Evolutionary conservation across 2,888 invertebrate genomes (phyloP).

Genomic region (Pyrochroa serraticornis): DNA sequence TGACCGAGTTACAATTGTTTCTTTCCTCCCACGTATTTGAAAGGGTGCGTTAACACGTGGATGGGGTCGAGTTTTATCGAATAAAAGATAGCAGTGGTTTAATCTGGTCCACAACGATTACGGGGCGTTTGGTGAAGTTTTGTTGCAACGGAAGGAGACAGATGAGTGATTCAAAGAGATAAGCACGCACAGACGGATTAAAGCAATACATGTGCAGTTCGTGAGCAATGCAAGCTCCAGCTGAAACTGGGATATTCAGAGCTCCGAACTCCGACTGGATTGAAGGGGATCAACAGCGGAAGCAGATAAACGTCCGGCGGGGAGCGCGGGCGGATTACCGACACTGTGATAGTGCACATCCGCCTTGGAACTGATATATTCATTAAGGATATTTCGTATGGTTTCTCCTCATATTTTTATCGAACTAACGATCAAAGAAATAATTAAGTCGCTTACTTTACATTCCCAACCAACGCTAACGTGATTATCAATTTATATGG

Average conservation of each 20-base stretch:
- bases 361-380: conserved; percentile 47
- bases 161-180: conserved; percentile 51
- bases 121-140: conserved; percentile 7
- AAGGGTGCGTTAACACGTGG: conserved; percentile 29
- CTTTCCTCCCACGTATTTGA: too few relatives aligned
- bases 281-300: conserved; percentile 52
- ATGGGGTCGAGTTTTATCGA: conserved; percentile 35
- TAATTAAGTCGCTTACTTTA: conserved; percentile 45
- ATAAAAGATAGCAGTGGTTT: conserved; percentile 30
- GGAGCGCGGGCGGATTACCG: conserved; percentile 48
- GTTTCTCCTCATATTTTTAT: conserved; percentile 35
- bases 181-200: conserved; percentile 52
- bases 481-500: conserved; percentile 54
- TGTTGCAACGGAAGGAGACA: conserved; percentile 37
- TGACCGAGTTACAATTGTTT: too few relatives aligned
- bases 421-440: conserved; percentile 47
- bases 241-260: conserved; percentile 31
- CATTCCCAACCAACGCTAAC: conserved; percentile 42
- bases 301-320: conserved; percentile 51
- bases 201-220: conserved; percentile 45
- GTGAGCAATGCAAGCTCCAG: conserved; percentile 18
- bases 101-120: conserved; percentile 29
- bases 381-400: conserved; percentile 35
- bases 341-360: conserved; percentile 50
- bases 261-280: conserved; percentile 44